A percentile compares a stretch with the other conserved stretches of the same genome.
phyloP scores from a whole-genome alignment of 1,140 invertebrate species.

The Drosophila lini region DNA sequence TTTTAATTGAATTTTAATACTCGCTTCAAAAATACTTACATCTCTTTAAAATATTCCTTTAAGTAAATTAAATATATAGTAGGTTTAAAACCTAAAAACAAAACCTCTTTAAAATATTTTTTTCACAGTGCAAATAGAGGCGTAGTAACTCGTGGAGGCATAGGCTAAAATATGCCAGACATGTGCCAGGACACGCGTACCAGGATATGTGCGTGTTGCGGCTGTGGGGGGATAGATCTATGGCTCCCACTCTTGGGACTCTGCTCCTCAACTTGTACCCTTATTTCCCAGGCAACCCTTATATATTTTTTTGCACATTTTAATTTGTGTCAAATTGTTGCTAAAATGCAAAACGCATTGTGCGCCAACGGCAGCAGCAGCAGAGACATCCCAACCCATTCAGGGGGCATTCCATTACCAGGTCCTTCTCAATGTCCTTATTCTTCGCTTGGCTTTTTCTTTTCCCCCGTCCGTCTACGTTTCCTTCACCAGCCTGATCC shows the following conservation, averaged over 20 bases:
- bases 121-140: neutral
- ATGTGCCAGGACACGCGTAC: slow-evolving; percentile 56
- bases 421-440: slow-evolving; percentile 53
- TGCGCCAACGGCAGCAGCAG: slow-evolving; percentile 29
- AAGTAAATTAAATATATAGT: neutral
- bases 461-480: neutral
- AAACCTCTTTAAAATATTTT: neutral
- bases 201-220: slow-evolving; percentile 41
- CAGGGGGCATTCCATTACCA: slow-evolving; percentile 18
- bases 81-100: no score
- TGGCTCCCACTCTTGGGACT: slow-evolving; percentile 23
- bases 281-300: slow-evolving; percentile 1
- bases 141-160: slow-evolving; percentile 1
- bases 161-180: slow-evolving; percentile 71
- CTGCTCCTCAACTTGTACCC: neutral
- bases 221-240: slow-evolving; percentile 12
- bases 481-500: slow-evolving; percentile 22
- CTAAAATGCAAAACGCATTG: slow-evolving; percentile 82
- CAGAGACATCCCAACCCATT: slow-evolving; percentile 32
- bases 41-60: neutral
- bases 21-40: neutral
- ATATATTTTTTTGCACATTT: slow-evolving; percentile 60
- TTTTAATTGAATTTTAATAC: neutral
- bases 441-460: slow-evolving; percentile 29
- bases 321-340: slow-evolving; percentile 83